A percentile compares a stretch with the other conserved stretches of the same genome.
Conservation (phyloP, 2,888 invertebrate genomes). For the Leptothorax acervorum region DNA sequence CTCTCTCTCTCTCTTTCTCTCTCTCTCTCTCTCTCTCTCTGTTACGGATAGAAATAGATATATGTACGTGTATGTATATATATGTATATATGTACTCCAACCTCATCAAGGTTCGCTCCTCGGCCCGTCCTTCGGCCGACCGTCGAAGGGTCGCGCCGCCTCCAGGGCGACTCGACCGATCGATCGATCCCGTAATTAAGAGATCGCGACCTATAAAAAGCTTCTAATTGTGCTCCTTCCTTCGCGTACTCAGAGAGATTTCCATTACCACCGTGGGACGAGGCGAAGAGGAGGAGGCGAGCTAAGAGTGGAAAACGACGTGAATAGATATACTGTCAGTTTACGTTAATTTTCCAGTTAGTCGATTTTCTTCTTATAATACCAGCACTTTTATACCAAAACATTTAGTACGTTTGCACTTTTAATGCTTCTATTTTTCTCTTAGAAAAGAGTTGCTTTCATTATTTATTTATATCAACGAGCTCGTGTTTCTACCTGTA, state of each 20-base stretch:
- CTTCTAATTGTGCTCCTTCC: conserved; percentile 72
- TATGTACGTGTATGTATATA: neutral
- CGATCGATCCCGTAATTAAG: conserved; percentile 76
- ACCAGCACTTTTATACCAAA: conserved; percentile 5
- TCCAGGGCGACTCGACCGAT: conserved; percentile 52
- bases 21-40: conserved; percentile 49
- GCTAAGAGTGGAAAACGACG: neutral
- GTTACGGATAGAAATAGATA: conserved; percentile 44
- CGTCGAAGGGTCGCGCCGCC: conserved; percentile 66
- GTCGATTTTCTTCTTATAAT: conserved; percentile 22
- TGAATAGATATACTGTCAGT: conserved; percentile 46
- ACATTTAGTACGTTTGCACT: neutral
- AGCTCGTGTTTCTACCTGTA: neutral
- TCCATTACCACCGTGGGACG: conserved; percentile 40
- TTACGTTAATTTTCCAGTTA: neutral
- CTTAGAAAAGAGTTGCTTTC: neutral
- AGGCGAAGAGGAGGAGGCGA: neutral
- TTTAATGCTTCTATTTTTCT: neutral
- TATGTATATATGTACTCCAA: conserved; percentile 65
- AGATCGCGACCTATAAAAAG: conserved; percentile 74
- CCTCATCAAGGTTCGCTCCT: conserved; percentile 79
- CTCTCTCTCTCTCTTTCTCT: conserved; percentile 56
- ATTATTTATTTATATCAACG: neutral
- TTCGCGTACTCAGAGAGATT: conserved; percentile 29
- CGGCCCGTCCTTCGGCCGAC: conserved; percentile 75